phyloP scores from a whole-genome alignment of 2,113 vertebrate species.

The Alexandromys fortis region DNA sequence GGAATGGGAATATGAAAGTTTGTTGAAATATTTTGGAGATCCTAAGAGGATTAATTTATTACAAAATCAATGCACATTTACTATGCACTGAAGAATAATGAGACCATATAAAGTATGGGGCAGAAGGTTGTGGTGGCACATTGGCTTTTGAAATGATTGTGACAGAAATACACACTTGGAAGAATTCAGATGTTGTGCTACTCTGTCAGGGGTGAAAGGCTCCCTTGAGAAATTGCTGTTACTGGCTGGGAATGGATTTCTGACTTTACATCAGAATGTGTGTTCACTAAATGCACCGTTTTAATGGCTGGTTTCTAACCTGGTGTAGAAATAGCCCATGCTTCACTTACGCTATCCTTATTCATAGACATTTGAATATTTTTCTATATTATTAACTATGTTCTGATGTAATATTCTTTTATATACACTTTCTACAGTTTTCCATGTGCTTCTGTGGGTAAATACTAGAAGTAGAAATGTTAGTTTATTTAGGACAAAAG shows the following conservation, averaged over 20 bases:
- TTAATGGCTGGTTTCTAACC: neutral
- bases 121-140: neutral
- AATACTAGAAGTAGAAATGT: neutral
- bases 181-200: neutral
- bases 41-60: neutral
- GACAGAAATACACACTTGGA: slow-evolving; percentile 5
- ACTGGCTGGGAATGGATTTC: neutral
- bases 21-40: neutral
- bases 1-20: neutral
- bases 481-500: slow-evolving; percentile 32
- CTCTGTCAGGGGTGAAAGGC: neutral
- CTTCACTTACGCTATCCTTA: neutral
- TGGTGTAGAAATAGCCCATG: too few species aligned
- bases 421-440: neutral
- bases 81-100: neutral
- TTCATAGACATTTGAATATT: neutral
- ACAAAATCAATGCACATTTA: neutral
- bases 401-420: neutral
- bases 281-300: neutral
- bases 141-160: neutral
- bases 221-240: slow-evolving; percentile 3
- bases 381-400: neutral
- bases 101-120: neutral
- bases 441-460: neutral
- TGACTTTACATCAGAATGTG: neutral